Evolutionary conservation across 2,113 vertebrate genomes (phyloP), one percentile per base, ranked within the genome.

Genomic region (Hemibagrus wyckioides): DNA sequence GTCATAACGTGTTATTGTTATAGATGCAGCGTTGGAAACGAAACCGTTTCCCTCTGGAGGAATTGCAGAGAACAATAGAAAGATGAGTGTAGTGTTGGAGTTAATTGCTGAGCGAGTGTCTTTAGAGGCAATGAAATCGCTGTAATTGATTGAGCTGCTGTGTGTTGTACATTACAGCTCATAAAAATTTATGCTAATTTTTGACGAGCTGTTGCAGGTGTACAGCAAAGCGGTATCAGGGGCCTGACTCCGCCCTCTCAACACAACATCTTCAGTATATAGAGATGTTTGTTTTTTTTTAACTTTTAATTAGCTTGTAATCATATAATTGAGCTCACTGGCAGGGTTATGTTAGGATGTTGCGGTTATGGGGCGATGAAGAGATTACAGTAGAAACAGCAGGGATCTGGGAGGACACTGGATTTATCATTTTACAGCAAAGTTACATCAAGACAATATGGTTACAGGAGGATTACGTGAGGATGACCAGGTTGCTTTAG

Each of bases 101-200:
- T 52, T 79, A 79, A 79, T 54, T 79, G 48, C 15, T 52, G 75
- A 79, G 52, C 19, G 48, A 30, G 48, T 2, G 17, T 52, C 28
- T 52, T 79, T 30, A 79, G 75, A 79, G 75, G 75, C 75, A 30
- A 52, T 52, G 75, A 79, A 52, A 54, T 30, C 7, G 1, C 48
- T 30, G 75, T 79, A 79, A 79, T 79, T 79, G 48, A 79, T 52
- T 52, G 75, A 79, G 48, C 75, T 21, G 75, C 75, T 52, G 75
- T 79, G 28, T 79, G 44, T 79, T 19, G 75, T 54, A 79, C 75
- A 79, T 79, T 52, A 52, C 48, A n/a, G 21, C 73, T 50, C 73
- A 48, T 76, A 48, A 79, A 41, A 52, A 79, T 28, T 77, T 50
- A 52, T 77, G 75, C 75, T 77, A 19, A 52, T 52, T 52, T 52